phyloP scores from a whole-genome alignment of 1,140 invertebrate species.

The Apolygus lucorum region DNA sequence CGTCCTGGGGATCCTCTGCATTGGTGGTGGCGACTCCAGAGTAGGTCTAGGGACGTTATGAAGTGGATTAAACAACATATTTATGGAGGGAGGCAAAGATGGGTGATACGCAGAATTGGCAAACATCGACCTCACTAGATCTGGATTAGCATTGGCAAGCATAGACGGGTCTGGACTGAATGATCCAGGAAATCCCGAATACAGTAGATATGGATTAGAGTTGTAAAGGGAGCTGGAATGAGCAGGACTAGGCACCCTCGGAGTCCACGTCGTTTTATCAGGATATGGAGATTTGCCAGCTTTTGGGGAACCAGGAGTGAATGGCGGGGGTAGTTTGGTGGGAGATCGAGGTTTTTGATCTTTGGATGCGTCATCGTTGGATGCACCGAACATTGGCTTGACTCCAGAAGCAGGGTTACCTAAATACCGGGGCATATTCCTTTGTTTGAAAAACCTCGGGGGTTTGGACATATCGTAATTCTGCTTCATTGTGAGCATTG shows the following conservation, averaged over 20 bases:
- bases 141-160: constrained; percentile 20
- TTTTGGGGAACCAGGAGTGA: constrained; percentile 31
- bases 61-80: constrained; percentile 34
- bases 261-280: constrained; percentile 23
- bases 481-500: constrained; percentile 43
- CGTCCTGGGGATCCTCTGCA: constrained; percentile 31
- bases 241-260: constrained; percentile 27
- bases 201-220: constrained; percentile 23
- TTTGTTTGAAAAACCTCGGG: constrained; percentile 49
- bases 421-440: constrained; percentile 50
- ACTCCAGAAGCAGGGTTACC: constrained; percentile 52
- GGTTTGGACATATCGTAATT: constrained; percentile 39
- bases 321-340: constrained; percentile 31
- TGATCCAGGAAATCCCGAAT: constrained; percentile 23
- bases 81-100: constrained; percentile 34
- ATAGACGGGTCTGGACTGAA: constrained; percentile 23
- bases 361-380: constrained; percentile 28
- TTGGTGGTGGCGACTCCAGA: constrained; percentile 23
- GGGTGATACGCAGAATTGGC: constrained; percentile 32
- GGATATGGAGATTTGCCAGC: constrained; percentile 17
- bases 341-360: constrained; percentile 37
- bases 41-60: constrained; percentile 24
- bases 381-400: constrained; percentile 49
- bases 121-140: constrained; percentile 35
- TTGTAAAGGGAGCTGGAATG: constrained; percentile 26